phyloP scores from a whole-genome alignment of 2,797 vertebrate species.

The Pangasius larnaudii region DNA sequence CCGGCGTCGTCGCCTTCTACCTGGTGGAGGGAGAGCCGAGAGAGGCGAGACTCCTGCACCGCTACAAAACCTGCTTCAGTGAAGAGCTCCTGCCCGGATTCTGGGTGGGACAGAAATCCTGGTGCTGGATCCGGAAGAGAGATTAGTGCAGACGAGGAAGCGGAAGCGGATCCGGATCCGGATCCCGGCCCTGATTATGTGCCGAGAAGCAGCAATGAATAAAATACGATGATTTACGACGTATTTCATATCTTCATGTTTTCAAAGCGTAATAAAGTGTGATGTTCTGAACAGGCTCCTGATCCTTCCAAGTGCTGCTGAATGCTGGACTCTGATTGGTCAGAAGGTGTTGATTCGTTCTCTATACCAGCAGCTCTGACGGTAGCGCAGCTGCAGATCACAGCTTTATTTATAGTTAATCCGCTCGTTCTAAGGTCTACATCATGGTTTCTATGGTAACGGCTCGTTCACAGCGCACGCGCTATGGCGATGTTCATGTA shows the following conservation, averaged over 20 bases:
- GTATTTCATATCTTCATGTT: background rate
- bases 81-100: slow-evolving; percentile 77
- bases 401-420: background rate
- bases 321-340: background rate
- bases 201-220: background rate
- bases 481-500: too few relatives aligned
- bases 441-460: background rate
- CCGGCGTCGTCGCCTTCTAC: slow-evolving; percentile 76
- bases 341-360: background rate
- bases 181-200: background rate
- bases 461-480: background rate
- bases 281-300: background rate
- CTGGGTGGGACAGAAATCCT: slow-evolving; percentile 77
- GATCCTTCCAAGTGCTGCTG: background rate
- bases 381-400: background rate
- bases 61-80: slow-evolving; percentile 65
- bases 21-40: slow-evolving; percentile 61
- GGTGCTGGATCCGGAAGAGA: slow-evolving; percentile 69
- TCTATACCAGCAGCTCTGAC: background rate
- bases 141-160: slow-evolving; percentile 59
- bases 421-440: background rate
- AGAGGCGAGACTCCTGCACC: slow-evolving; percentile 73
- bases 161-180: background rate
- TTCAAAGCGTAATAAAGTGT: background rate
- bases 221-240: background rate